Evolutionary conservation across 2,797 vertebrate species (phyloP).

Genomic region (Eupleurogrammus muticus): DNA sequence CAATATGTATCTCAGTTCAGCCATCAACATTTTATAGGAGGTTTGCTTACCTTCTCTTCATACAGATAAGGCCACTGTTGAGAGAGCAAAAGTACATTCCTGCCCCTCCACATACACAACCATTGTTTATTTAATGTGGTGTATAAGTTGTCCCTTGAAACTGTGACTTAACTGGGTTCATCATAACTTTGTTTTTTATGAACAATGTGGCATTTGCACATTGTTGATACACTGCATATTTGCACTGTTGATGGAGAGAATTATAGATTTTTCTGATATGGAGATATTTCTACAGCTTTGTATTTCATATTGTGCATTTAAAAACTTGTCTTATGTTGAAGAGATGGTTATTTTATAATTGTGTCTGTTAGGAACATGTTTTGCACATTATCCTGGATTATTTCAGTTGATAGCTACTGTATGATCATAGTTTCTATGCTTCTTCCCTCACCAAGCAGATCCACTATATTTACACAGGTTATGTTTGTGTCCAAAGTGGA

Average conservation of each 20-base stretch:
- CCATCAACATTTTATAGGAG: not conserved
- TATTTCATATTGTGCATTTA: not conserved
- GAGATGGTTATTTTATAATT: not conserved
- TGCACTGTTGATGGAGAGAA: not conserved
- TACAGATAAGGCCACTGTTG: not conserved
- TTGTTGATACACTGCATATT: not conserved
- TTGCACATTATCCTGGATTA: not conserved
- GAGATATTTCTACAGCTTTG: not conserved
- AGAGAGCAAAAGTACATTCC: not conserved
- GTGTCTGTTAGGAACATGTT: not conserved
- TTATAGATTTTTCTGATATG: not conserved
- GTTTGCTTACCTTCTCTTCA: not conserved
- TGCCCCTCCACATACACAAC: too few relatives aligned
- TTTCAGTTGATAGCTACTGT: not conserved
- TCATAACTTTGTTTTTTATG: not conserved
- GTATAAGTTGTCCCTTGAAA: not conserved
- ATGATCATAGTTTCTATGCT: not conserved
- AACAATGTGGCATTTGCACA: not conserved
- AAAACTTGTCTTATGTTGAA: not conserved
- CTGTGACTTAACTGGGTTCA: too few relatives aligned
- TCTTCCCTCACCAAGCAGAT: not conserved
- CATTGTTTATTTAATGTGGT: not conserved
- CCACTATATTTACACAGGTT: not conserved
- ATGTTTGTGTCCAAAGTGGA: slow-evolving; percentile 2
- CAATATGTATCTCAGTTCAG: not conserved